Conservation (phyloP, 2,113 vertebrate species). For the Sarotherodon lohbergeri region DNA sequence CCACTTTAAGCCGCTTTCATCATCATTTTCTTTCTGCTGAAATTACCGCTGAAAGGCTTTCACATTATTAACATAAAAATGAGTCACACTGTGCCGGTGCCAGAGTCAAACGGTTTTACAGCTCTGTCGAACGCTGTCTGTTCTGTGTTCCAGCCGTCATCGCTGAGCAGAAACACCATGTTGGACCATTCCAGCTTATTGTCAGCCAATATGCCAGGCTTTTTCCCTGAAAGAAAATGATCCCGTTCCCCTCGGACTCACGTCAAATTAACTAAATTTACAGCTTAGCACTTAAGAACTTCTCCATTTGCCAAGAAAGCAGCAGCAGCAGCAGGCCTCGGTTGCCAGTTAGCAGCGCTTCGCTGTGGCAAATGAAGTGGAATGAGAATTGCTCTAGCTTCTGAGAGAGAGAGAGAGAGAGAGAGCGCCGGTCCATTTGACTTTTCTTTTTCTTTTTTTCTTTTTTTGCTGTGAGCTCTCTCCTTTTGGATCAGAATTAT, state of each 20-base stretch:
- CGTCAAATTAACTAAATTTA: constrained; percentile 80
- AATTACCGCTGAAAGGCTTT: constrained; percentile 36
- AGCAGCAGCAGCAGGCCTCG: constrained; percentile 39
- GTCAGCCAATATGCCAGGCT: constrained; percentile 67
- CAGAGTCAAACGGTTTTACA: constrained; percentile 54
- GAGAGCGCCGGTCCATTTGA: not conserved
- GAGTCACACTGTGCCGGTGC: constrained; percentile 52
- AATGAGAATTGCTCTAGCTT: constrained; percentile 55
- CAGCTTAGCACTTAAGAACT: constrained; percentile 74
- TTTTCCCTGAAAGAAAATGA: constrained; percentile 68
- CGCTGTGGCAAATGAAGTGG: constrained; percentile 43
- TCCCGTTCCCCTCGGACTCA: constrained; percentile 68
- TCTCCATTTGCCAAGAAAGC: constrained; percentile 71
- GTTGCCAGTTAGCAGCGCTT: constrained; percentile 42
- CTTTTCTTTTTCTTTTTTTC: not conserved
- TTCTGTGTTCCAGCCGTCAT: constrained; percentile 59
- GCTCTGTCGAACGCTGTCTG: constrained; percentile 57
- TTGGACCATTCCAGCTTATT: constrained; percentile 68
- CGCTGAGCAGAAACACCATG: constrained; percentile 59
- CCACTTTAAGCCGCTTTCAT: constrained; percentile 14
- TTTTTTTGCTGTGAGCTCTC: constrained; percentile 26
- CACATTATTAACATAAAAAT: constrained; percentile 45
- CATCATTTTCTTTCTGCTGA: constrained; percentile 20
- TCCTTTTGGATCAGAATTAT: constrained; percentile 40
- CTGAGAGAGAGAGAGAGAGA: not conserved